Evolutionary conservation across 2,888 invertebrate species (phyloP), one percentile per base, ranked within the genome.

Genomic region (Hemaris fuciformis): DNA sequence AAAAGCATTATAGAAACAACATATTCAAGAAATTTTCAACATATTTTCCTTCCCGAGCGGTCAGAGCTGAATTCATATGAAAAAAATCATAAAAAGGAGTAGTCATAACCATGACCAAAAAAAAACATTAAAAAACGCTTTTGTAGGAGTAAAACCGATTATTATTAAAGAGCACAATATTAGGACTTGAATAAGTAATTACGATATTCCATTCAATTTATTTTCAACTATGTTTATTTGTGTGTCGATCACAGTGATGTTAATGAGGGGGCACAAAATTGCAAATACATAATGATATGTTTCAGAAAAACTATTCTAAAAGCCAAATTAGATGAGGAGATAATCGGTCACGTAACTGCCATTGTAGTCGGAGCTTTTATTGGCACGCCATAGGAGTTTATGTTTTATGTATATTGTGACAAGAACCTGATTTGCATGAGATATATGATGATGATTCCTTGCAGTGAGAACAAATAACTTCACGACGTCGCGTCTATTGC

Each of bases 341-440:
- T 84, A 86, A 85, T 81, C 80, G 84, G 85, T 86, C 87, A 87
- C 87, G 86, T 87, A 86, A 81, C 72, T 70, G 73, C 70, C 75
- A 76, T 78, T 77, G 72, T 74, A 74, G 79, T 74, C 76, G 69
- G 75, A 84, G 83, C 85, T 88, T 87, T 85, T 79, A 86, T 87
- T 84, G 81, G 77, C 77, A 72, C 75, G 77, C 73, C 77, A 78
- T 80, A 77, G 71, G 70, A 68, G 60, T 69, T 42, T 60, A 64
- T 70, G 45, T 46, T 23, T 20, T 46, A 15, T 7, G 31, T 3
- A 15, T 13, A 10, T 8, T 31, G 45, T 2, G 38, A 15, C 15
- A 45, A 15, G 45, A 38, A 10, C 15, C 34, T 48, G 18, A 45
- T 15, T 38, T 23, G 10, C 4, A 23, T 23, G 38, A 8, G 15